These are phyloP conservation scores for Corvus cornix DNA, from an alignment of 2,113 vertebrate species.

Conservation along the genomic window DNA sequence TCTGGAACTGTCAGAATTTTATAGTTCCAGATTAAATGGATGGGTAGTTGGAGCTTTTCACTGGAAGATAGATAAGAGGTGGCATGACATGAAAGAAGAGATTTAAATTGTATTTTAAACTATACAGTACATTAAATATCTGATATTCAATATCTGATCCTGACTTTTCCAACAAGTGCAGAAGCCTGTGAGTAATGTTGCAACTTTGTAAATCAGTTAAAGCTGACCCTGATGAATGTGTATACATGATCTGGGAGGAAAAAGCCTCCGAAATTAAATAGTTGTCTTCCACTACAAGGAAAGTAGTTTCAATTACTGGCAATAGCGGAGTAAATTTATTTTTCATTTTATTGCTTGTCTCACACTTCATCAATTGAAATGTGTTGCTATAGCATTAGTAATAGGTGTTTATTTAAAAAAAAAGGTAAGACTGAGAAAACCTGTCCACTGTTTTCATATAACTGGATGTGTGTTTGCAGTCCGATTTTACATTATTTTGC, in stretches of 20 bases:
- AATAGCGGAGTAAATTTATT: slow-evolving; percentile 40
- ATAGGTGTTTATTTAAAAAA: background rate
- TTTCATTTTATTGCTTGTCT: slow-evolving; percentile 42
- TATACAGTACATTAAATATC: background rate
- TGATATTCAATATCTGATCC: slow-evolving; percentile 82
- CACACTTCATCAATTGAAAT: slow-evolving; percentile 12
- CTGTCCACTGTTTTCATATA: background rate
- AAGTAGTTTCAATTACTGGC: slow-evolving; percentile 29
- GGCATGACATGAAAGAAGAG: background rate
- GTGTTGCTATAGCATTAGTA: slow-evolving; percentile 12
- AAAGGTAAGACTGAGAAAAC: background rate
- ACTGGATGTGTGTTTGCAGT: slow-evolving; percentile 13
- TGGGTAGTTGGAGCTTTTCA: background rate
- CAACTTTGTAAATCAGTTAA: background rate
- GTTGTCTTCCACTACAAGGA: background rate
- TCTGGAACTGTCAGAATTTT: background rate
- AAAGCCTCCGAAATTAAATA: background rate
- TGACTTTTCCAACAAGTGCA: slow-evolving; percentile 83
- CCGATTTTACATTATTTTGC: slow-evolving; percentile 25
- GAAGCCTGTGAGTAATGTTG: slow-evolving; percentile 74
- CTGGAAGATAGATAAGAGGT: background rate
- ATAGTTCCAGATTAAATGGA: background rate
- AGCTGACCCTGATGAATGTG: background rate
- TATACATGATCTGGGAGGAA: background rate
- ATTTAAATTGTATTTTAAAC: background rate